phyloP scores from a whole-genome alignment of 1,140 invertebrate species.

The Danaus plexippus region DNA sequence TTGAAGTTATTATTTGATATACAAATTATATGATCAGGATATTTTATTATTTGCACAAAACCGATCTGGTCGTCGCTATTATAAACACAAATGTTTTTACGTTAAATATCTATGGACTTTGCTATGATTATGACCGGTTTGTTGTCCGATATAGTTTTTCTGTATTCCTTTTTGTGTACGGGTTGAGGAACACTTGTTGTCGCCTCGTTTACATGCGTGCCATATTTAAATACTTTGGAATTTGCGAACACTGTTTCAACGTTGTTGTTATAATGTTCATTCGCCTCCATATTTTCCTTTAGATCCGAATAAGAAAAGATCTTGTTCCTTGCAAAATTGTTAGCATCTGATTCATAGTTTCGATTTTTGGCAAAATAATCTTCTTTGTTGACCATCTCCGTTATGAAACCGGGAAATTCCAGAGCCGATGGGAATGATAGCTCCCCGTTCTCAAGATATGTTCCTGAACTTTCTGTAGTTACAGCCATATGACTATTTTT shows the following conservation, averaged over 20 bases:
- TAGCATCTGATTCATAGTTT: constrained; percentile 4
- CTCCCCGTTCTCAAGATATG: constrained; percentile 9
- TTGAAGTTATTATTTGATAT: too few species aligned
- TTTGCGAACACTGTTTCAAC: constrained; percentile 47
- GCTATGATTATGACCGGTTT: too few species aligned
- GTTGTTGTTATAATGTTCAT: constrained; percentile 17
- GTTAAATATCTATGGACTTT: too few species aligned
- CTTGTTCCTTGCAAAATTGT: constrained; percentile 6
- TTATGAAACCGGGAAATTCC: constrained; percentile 22
- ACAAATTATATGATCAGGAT: too few species aligned
- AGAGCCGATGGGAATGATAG: constrained; percentile 16
- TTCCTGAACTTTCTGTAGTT: not conserved
- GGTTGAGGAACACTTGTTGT: not conserved
- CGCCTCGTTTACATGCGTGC: constrained; percentile 15
- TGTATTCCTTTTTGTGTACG: not conserved
- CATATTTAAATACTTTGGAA: constrained; percentile 50
- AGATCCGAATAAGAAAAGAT: constrained; percentile 5
- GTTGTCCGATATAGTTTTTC: not conserved
- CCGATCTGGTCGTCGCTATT: too few species aligned
- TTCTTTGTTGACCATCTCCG: constrained; percentile 18
- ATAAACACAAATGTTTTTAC: too few species aligned
- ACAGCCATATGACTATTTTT: not conserved
- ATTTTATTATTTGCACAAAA: too few species aligned
- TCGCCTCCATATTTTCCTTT: constrained; percentile 4
- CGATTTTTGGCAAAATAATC: not conserved